phyloP scores from a whole-genome alignment of 1,140 invertebrate genomes.

The Caerostris darwini region DNA sequence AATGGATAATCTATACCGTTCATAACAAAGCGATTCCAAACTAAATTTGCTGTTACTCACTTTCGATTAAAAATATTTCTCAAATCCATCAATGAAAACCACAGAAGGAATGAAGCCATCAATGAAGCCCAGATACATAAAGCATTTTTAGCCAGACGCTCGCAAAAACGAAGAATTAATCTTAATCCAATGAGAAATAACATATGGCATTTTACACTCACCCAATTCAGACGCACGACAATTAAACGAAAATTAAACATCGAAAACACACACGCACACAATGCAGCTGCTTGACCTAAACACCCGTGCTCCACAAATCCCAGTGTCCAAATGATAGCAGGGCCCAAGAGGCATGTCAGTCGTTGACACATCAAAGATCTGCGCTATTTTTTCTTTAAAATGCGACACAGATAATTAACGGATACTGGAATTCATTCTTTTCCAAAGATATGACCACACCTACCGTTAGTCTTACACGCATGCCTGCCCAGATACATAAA shows the following conservation, averaged over 20 bases:
- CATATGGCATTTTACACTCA: neutral
- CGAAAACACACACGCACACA: neutral
- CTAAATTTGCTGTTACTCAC: too few relatives aligned
- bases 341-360: neutral
- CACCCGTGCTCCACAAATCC: neutral
- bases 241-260: conserved; percentile 56
- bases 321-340: neutral
- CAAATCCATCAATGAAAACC: neutral
- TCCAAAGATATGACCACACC: conserved; percentile 1
- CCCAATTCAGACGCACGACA: conserved; percentile 50
- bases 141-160: neutral
- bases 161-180: neutral
- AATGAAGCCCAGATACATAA: conserved; percentile 30
- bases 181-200: too few relatives aligned
- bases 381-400: conserved; percentile 49
- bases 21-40: too few relatives aligned
- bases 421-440: conserved; percentile 30
- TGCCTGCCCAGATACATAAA: conserved; percentile 47
- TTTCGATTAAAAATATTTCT: too few relatives aligned
- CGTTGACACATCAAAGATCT: conserved; percentile 29
- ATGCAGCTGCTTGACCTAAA: neutral
- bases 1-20: too few relatives aligned
- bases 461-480: conserved; percentile 15
- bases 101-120: too few relatives aligned
- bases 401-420: conserved; percentile 69